Base-by-base conservation (phyloP, 92 coral and sea anemone species). In the Ricordea florida region DNA sequence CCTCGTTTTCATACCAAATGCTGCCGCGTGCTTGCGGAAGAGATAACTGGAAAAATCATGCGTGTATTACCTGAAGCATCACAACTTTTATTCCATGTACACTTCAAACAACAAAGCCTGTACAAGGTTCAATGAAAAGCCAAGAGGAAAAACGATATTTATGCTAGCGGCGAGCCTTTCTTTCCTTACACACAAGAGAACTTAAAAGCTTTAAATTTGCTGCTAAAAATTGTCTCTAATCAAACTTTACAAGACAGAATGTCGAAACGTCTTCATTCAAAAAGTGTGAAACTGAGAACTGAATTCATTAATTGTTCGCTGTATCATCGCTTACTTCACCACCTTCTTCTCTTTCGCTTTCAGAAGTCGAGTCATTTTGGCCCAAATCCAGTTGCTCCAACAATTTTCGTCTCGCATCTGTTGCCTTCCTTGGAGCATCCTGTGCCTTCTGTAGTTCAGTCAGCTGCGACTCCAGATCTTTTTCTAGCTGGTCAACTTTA, bases 371-470 rank as follows among this genome's bases (percentile, higher is more conserved):
- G 47, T 30, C 75, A 67, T 33, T 67, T 49, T 31, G 46, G 48
- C 49, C 49, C 7, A 47, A 30, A 49, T 48, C 75, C 62, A 49
- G 62, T 46, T 59, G 46, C 33, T 50, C 15, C 25, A 74, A 57
- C 10, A 60, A 70, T 20, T 57, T 28, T 74, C 61, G 42, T 49
- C 47, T 61, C 7, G 48, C 81, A 44, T 50, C 63, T 23, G 22
- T 61, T 61, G 72, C 63, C 58, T 74, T 61, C 53, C 72, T 61
- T 32, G 48, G 81, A 13, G 72, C 27, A 41, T 74, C 72, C 41
- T 73, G 69, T 4, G 50, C 18, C 62, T 27, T 59, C 34, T 20
- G 32, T 21, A 73, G 43, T 33, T 73, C 60, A 44, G 47, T 46
- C 56, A 73, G 60, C 69, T 73, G 40, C 20, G 80, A 37, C 16